Conservation (phyloP, 2,888 invertebrate genomes). For the Bellardia pandia region DNA sequence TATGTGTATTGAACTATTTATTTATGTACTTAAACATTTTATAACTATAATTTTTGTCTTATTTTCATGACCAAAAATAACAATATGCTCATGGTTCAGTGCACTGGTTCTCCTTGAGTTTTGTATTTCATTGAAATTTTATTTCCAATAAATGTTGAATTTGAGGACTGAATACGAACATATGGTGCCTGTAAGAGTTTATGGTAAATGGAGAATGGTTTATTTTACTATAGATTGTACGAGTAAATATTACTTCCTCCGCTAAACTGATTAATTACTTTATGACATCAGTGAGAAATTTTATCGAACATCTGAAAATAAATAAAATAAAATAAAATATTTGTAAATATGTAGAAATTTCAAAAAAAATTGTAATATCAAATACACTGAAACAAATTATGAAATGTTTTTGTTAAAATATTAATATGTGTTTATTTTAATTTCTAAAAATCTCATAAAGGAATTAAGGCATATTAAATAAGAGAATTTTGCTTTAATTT, state of each 20-base stretch:
- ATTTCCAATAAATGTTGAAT: constrained; percentile 46
- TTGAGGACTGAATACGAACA: constrained; percentile 23
- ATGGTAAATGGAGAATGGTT: constrained; percentile 19
- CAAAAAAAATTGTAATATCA: neutral
- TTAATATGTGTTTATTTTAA: too few relatives aligned
- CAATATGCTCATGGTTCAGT: constrained; percentile 49
- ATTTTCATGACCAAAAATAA: neutral
- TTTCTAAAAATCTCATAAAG: too few relatives aligned
- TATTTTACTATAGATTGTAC: constrained; percentile 38
- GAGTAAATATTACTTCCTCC: constrained; percentile 63
- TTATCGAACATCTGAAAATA: constrained; percentile 56
- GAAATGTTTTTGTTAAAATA: too few relatives aligned
- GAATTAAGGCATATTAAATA: too few relatives aligned
- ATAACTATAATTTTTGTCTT: neutral
- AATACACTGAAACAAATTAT: neutral
- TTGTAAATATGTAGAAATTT: neutral
- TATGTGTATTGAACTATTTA: neutral
- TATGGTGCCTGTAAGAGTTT: constrained; percentile 32
- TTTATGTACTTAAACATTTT: neutral
- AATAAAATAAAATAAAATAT: constrained; percentile 39
- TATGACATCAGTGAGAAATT: constrained; percentile 51
- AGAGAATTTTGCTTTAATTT: too few relatives aligned
- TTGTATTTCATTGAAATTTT: constrained; percentile 48
- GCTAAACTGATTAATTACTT: constrained; percentile 71
- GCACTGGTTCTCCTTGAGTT: constrained; percentile 29